A percentile compares a stretch with the other conserved stretches of the same genome.
These are phyloP conservation scores for Panopea generosa DNA, from an alignment of 2,888 invertebrate species.

Conservation along the genomic window DNA sequence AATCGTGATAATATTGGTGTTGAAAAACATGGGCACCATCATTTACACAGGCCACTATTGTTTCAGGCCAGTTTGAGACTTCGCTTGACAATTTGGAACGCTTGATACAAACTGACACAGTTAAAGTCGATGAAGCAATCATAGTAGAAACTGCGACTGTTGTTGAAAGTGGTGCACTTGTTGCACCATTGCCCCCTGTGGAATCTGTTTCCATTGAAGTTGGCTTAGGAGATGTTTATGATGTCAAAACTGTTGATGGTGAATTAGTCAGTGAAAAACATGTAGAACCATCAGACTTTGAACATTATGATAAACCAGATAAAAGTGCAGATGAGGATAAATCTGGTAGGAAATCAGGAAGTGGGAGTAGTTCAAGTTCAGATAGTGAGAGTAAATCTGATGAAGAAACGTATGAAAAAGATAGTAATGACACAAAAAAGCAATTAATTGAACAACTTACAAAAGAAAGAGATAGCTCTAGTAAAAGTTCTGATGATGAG, in stretches of 20 bases:
- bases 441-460: too few species aligned
- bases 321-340: neutral
- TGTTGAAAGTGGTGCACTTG: neutral
- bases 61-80: constrained; percentile 22
- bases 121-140: neutral
- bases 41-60: constrained; percentile 15
- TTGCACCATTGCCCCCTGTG: too few species aligned
- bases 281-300: neutral
- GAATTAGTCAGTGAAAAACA: neutral
- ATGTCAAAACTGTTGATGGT: neutral
- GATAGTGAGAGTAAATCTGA: too few species aligned
- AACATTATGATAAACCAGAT: neutral
- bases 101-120: constrained; percentile 9
- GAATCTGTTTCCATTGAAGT: too few species aligned
- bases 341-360: neutral
- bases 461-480: too few species aligned
- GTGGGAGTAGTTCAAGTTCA: neutral
- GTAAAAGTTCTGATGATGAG: too few species aligned
- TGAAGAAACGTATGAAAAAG: too few species aligned
- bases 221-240: neutral
- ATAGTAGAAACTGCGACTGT: constrained; percentile 1
- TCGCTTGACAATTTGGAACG: constrained; percentile 15
- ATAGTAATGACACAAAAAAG: too few species aligned
- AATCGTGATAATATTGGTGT: neutral
- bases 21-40: neutral